Base-by-base conservation (phyloP, 1,140 invertebrate genomes). In the Drosophila orosa region DNA sequence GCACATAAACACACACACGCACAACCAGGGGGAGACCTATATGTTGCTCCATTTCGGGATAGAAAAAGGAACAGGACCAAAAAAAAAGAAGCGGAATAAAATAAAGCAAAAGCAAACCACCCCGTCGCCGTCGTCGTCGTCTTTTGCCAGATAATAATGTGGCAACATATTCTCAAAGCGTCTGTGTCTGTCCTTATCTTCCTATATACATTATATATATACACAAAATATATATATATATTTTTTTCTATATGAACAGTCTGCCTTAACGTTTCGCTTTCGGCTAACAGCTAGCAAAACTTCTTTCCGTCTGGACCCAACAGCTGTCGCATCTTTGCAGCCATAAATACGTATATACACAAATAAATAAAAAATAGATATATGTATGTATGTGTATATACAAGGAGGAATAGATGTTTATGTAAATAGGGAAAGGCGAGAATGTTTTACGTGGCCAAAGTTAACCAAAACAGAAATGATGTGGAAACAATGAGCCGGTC, bases 161-260 rank as follows among this genome's bases (percentile, higher is more conserved):
- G 84, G 84, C 84, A 89, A 89, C 84, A 89, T 89, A 89, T 89
- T 87, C 84, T 80, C 76, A 31, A 63, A 80, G 76, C 75, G 84
- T 85, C 84, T 87, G 84, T 59, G 84, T 87, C 80, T 73, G 58
- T 55, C 65, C 45, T 81, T 82, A 87, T 85, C 82, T 86, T 71
- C n/a, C 56, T 59, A 62, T 50, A 54, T 62, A 61, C 60, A 45
- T 45, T 24, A 52, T 50, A 50, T 44, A 47, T 35, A 19, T 17
- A 60, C 10, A 47, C 7, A 19, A 15, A 5, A 19, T 25, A 37
- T 39, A 13, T 31, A 12, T 52, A 17, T 55, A 65, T 60, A 40
- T 73, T 74, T 3, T 5, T n/a, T 15, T 47, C 15, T 47, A 47
- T 25, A 47, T 68, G 45, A 56, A 67, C 25, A 83, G 37, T 52